Evolutionary conservation across 2,888 invertebrate genomes (phyloP).

Genomic region (Agrotis clavis): DNA sequence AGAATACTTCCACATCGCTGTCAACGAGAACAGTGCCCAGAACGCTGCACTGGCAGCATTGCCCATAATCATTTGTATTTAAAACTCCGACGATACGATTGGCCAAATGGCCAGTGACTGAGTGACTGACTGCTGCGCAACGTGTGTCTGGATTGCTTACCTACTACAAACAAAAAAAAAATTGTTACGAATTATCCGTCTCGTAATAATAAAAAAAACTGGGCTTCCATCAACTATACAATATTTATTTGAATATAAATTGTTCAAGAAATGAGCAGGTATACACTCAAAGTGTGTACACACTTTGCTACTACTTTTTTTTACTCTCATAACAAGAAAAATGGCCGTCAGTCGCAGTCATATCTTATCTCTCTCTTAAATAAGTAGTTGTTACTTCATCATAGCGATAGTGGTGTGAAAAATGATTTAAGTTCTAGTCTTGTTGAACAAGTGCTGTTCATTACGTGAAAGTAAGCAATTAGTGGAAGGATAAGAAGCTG

Average conservation of each 20-base stretch:
- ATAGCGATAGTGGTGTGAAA: neutral
- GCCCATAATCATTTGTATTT: no score
- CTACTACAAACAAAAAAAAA: no score
- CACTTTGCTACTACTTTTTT: neutral
- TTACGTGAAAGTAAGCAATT: constrained; percentile 1
- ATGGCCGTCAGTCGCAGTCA: neutral
- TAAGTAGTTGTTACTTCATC: constrained; percentile 7
- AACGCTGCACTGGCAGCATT: no score
- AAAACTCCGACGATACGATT: no score
- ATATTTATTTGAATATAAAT: neutral
- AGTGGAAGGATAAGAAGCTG: neutral
- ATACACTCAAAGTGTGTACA: neutral
- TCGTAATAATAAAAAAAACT: no score
- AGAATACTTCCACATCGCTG: no score
- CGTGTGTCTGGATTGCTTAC: no score
- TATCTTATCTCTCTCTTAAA: neutral
- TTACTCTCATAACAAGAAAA: constrained; percentile 4
- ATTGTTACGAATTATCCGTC: no score
- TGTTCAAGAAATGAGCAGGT: neutral
- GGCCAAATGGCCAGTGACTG: no score
- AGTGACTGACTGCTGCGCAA: no score
- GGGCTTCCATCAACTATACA: neutral
- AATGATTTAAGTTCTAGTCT: neutral
- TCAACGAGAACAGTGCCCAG: no score
- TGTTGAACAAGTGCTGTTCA: neutral